phyloP scores from a whole-genome alignment of 2,113 vertebrate genomes.

The Microcebus murinus region DNA sequence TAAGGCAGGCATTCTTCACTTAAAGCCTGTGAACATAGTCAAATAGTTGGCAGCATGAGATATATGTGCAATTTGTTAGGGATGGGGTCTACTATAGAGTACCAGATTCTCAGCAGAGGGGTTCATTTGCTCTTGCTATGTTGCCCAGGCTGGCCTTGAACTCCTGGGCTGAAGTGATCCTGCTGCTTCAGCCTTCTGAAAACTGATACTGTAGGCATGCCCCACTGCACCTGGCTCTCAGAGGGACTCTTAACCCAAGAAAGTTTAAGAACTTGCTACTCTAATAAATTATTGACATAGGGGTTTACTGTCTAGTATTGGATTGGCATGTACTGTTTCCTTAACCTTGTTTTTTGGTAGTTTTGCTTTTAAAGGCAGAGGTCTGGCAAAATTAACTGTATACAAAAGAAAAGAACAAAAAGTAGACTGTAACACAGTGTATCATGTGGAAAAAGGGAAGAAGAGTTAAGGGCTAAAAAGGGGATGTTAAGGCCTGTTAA shows the following conservation, averaged over 20 bases:
- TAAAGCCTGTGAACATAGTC: not conserved
- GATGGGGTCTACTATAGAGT: not conserved
- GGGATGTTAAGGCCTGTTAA: not conserved
- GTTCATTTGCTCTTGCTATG: not conserved
- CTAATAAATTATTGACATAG: not conserved
- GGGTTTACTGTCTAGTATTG: not conserved
- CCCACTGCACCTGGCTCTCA: not conserved
- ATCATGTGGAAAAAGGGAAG: not conserved
- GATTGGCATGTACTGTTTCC: not conserved
- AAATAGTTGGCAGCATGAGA: not conserved
- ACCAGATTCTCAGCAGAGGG: not conserved
- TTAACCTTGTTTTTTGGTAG: not conserved
- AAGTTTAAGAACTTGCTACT: not conserved
- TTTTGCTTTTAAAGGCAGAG: not conserved
- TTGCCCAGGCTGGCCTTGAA: no score
- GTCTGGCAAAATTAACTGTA: not conserved
- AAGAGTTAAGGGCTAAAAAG: not conserved
- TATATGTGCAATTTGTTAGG: not conserved
- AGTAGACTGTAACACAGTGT: not conserved
- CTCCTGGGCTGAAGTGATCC: no score
- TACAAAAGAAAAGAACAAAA: constrained; percentile 26
- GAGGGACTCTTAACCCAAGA: not conserved
- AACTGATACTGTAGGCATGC: no score
- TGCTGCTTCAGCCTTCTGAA: no score
- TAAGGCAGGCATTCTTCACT: not conserved